Evolutionary conservation across 2,113 vertebrate genomes (phyloP).

Genomic region (Cynopterus brachyotis): DNA sequence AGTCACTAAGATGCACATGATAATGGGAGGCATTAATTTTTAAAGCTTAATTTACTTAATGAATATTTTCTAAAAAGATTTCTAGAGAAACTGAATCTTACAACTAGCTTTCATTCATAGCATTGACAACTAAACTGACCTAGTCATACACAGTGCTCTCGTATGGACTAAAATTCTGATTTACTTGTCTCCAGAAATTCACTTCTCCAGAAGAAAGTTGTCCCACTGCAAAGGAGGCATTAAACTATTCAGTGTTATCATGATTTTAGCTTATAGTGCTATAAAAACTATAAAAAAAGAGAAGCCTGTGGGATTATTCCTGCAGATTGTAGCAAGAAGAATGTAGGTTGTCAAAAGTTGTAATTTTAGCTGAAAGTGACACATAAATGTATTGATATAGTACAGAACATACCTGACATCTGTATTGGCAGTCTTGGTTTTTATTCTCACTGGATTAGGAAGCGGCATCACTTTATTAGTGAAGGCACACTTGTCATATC

Average conservation of each 20-base stretch:
- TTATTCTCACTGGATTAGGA: constrained; percentile 51
- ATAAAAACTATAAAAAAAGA: not conserved
- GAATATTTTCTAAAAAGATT: not conserved
- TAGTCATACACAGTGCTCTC: not conserved
- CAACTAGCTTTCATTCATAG: not conserved
- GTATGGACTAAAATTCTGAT: not conserved
- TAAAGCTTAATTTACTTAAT: not conserved
- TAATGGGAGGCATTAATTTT: not conserved
- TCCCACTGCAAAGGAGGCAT: not conserved
- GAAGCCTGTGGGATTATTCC: constrained; percentile 13
- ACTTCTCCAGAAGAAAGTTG: not conserved
- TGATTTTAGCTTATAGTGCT: not conserved
- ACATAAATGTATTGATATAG: not conserved
- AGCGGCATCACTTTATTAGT: constrained; percentile 45
- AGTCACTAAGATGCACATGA: not conserved
- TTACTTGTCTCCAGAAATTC: not conserved
- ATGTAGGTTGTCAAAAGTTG: constrained; percentile 61
- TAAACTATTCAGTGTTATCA: not conserved
- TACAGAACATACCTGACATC: not conserved
- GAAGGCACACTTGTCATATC: constrained; percentile 35
- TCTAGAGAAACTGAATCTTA: not conserved
- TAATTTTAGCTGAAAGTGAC: constrained; percentile 59
- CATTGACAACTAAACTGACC: not conserved
- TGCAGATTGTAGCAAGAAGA: not conserved
- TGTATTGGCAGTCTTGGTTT: not conserved